phyloP scores from a whole-genome alignment of 2,113 vertebrate genomes.

The Python bivittatus region DNA sequence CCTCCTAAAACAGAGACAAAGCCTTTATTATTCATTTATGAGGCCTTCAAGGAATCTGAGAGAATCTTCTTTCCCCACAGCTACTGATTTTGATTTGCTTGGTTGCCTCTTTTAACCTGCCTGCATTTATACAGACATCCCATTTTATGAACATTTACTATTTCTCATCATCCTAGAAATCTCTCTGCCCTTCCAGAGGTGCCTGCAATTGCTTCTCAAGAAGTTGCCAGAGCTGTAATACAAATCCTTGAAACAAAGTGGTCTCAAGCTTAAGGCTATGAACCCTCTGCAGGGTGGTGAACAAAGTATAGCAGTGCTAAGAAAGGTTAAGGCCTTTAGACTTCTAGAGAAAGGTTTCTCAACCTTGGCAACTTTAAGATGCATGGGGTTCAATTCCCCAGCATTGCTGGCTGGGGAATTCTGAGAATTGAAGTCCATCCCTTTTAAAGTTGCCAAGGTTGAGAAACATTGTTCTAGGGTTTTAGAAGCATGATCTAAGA shows the following conservation, averaged over 20 bases:
- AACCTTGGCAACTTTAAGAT: no score
- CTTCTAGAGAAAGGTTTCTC: no score
- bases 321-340: no score
- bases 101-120: not conserved
- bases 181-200: not conserved
- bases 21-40: constrained; percentile 42
- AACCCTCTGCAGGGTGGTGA: not conserved
- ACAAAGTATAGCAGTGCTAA: no score
- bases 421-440: no score
- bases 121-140: not conserved
- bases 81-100: not conserved
- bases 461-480: no score
- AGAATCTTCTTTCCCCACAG: not conserved
- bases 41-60: not conserved
- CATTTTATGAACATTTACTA: not conserved
- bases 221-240: not conserved
- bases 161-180: not conserved
- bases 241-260: not conserved
- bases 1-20: not conserved
- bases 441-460: no score
- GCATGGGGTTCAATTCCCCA: no score
- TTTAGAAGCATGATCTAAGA: no score
- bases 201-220: not conserved
- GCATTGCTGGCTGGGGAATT: no score
- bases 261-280: not conserved